Evolutionary conservation across 2,797 vertebrate species (phyloP).

Genomic region (Hemitrygon akajei): DNA sequence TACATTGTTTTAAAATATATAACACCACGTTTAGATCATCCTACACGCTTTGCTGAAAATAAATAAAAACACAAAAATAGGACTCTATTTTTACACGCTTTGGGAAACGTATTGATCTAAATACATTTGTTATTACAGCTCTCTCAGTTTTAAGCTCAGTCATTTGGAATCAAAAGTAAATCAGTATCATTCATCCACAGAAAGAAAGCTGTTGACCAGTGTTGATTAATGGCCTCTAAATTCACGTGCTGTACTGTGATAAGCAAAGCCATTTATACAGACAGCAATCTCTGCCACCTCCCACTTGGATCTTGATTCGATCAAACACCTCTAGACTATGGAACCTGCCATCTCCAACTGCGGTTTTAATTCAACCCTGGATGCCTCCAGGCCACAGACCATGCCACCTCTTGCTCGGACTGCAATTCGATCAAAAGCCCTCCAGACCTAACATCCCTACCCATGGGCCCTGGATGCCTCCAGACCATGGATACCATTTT

Average conservation of each 20-base stretch:
- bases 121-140: background rate
- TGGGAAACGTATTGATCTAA: background rate
- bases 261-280: no score
- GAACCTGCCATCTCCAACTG: no score
- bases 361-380: no score
- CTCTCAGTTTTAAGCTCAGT: background rate
- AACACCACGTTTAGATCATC: background rate
- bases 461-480: no score
- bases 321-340: no score
- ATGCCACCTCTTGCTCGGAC: no score
- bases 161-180: background rate
- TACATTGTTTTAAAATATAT: background rate
- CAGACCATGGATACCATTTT: no score
- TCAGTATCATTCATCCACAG: background rate
- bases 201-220: background rate
- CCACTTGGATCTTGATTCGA: no score
- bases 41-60: background rate
- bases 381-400: no score
- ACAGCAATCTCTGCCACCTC: no score
- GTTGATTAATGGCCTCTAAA: background rate
- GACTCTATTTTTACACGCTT: background rate
- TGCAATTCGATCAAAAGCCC: no score
- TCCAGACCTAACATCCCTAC: no score
- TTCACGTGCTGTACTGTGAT: background rate
- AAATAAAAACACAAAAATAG: background rate